Conservation (phyloP, 2,888 invertebrate species). For the Andricus curvator region DNA sequence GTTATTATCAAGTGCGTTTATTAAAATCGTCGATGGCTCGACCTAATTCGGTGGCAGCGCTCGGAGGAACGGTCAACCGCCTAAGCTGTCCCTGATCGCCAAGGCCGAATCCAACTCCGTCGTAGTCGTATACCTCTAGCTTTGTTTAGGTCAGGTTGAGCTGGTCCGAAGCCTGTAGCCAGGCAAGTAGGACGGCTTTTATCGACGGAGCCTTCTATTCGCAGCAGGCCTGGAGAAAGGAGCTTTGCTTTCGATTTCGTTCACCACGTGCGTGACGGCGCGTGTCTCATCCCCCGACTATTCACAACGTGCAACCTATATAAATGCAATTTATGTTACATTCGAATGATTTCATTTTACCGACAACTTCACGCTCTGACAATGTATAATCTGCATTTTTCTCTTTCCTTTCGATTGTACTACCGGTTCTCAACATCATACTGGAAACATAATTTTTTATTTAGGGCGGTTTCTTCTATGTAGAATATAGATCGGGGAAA, state of each 20-base stretch:
- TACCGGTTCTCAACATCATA: not conserved
- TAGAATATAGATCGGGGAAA: not conserved
- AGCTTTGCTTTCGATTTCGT: slow-evolving; percentile 41
- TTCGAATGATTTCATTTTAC: not conserved
- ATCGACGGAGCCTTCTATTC: slow-evolving; percentile 33
- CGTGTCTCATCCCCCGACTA: slow-evolving; percentile 34
- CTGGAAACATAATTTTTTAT: not conserved
- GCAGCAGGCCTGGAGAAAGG: slow-evolving; percentile 39
- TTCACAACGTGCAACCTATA: not conserved
- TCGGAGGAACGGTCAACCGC: slow-evolving; percentile 64
- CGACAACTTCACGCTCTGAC: not conserved
- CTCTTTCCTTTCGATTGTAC: not conserved
- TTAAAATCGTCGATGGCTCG: slow-evolving; percentile 57
- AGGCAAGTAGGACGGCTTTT: slow-evolving; percentile 35
- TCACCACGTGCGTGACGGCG: slow-evolving; percentile 47
- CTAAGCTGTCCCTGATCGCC: slow-evolving; percentile 65
- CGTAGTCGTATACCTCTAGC: slow-evolving; percentile 48
- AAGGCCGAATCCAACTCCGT: slow-evolving; percentile 59
- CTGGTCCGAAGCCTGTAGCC: slow-evolving; percentile 47
- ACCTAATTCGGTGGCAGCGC: slow-evolving; percentile 66
- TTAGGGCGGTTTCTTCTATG: not conserved
- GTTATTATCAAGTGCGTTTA: slow-evolving; percentile 46
- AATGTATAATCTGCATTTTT: not conserved
- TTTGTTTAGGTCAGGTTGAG: slow-evolving; percentile 47
- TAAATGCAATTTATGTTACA: not conserved